Conservation (phyloP, 2,113 vertebrate species). For the Theristicus caerulescens region DNA sequence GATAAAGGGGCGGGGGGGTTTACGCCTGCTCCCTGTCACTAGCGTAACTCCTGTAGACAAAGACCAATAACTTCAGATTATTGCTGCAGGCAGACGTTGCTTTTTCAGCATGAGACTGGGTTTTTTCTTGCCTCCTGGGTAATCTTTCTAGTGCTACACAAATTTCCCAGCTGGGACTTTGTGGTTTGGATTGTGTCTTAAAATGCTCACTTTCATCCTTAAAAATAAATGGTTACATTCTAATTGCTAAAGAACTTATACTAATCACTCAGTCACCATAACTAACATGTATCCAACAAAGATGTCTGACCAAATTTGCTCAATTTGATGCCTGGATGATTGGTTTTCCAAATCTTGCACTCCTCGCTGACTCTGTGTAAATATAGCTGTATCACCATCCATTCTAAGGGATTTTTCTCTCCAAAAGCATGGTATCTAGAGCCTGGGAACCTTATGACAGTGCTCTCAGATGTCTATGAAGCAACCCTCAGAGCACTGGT, state of each 20-base stretch:
- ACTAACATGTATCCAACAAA: neutral
- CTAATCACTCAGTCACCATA: accelerated
- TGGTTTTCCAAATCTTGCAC: neutral
- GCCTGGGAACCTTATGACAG: neutral
- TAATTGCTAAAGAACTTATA: neutral
- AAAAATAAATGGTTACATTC: neutral
- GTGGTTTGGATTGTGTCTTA: neutral
- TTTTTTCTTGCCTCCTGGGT: neutral
- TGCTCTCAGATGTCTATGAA: neutral
- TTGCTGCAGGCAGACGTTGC: neutral
- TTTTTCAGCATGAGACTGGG: neutral
- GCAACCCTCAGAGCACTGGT: neutral
- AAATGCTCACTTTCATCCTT: neutral
- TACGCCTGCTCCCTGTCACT: neutral
- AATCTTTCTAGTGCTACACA: neutral
- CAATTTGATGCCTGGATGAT: neutral
- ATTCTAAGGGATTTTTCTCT: neutral
- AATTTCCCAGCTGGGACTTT: neutral
- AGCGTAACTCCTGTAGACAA: neutral
- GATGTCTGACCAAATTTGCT: neutral
- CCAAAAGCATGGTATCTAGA: neutral
- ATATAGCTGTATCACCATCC: neutral
- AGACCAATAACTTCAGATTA: neutral
- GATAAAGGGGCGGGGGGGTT: neutral
- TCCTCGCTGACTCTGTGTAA: neutral